phyloP scores from a whole-genome alignment of 2,113 vertebrate genomes.

The Xenopus borealis region DNA sequence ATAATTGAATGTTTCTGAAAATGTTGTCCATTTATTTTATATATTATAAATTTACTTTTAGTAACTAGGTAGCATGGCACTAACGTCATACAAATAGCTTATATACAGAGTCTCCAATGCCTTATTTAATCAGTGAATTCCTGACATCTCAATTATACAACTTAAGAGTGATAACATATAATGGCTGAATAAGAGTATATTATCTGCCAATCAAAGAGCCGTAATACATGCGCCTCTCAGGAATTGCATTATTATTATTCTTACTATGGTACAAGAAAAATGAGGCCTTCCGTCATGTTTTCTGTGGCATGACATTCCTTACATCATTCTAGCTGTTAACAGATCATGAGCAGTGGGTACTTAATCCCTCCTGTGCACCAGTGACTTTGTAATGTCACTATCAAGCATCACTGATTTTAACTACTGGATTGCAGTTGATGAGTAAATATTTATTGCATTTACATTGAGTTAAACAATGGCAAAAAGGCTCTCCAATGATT shows the following conservation, averaged over 20 bases:
- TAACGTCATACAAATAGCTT: too few relatives aligned
- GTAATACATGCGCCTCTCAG: background rate
- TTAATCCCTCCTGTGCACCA: background rate
- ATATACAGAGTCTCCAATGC: too few relatives aligned
- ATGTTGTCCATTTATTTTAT: too few relatives aligned
- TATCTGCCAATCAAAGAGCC: background rate
- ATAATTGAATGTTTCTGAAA: too few relatives aligned
- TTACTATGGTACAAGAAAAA: slow-evolving; percentile 7
- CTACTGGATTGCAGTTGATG: background rate
- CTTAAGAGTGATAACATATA: background rate
- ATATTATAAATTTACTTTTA: too few relatives aligned
- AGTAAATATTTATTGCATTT: background rate
- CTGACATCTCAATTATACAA: background rate
- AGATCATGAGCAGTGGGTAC: slow-evolving; percentile 10
- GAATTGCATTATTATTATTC: slow-evolving; percentile 20
- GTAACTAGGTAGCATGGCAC: too few relatives aligned
- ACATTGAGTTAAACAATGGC: too few relatives aligned
- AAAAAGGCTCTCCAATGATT: too few relatives aligned
- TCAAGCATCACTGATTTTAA: slow-evolving; percentile 1
- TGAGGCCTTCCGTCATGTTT: slow-evolving; percentile 29
- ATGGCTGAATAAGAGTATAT: background rate
- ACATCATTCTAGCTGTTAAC: slow-evolving; percentile 11
- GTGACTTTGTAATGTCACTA: background rate
- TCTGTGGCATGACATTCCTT: slow-evolving; percentile 22
- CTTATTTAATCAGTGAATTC: background rate